A percentile compares a stretch with the other conserved stretches of the same genome.
These are phyloP conservation scores for Misgurnus anguillicaudatus DNA, from an alignment of 2,113 vertebrate species.

Conservation along the genomic window DNA sequence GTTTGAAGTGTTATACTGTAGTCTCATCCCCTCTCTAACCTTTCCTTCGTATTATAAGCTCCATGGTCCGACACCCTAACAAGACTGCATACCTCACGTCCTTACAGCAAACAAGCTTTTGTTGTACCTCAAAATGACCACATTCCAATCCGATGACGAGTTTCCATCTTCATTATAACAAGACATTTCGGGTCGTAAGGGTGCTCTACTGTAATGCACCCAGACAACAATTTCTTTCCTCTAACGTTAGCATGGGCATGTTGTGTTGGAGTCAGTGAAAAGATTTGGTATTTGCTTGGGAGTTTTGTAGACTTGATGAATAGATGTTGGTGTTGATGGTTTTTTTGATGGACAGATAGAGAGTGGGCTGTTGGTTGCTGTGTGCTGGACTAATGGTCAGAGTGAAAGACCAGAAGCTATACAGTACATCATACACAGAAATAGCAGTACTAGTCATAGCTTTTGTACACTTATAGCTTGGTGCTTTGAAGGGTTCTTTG, in stretches of 20 bases:
- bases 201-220: constrained; percentile 15
- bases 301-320: background rate
- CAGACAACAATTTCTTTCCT: background rate
- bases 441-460: background rate
- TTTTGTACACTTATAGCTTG: background rate
- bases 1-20: background rate
- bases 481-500: no score
- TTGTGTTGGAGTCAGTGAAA: background rate
- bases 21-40: background rate
- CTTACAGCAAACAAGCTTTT: constrained; percentile 29
- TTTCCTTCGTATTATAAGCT: constrained; percentile 28
- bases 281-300: background rate
- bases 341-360: constrained; percentile 23
- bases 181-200: constrained; percentile 14
- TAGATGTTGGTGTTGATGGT: background rate
- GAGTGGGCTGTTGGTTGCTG: background rate
- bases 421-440: background rate
- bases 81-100: constrained; percentile 33
- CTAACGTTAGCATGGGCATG: background rate
- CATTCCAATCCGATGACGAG: constrained; percentile 49
- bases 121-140: constrained; percentile 41
- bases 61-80: constrained; percentile 16
- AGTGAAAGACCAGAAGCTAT: background rate
- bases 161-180: constrained; percentile 21
- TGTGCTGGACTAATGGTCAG: constrained; percentile 19